These are phyloP conservation scores for Oegoconia quadripuncta DNA, from an alignment of 2,888 invertebrate species.

Conservation along the genomic window DNA sequence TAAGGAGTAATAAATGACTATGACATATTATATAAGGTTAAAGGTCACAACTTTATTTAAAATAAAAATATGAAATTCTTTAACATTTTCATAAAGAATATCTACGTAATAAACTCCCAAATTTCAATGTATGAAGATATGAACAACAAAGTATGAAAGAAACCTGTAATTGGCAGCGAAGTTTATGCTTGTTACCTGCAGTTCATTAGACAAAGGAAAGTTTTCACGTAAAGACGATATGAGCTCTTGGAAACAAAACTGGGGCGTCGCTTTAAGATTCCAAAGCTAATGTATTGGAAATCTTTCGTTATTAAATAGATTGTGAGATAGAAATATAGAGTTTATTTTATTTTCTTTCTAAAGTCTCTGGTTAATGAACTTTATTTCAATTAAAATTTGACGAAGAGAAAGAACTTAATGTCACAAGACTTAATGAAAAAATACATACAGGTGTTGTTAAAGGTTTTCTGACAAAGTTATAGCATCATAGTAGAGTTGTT, in stretches of 20 bases:
- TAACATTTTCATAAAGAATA: background rate
- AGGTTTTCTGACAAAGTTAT: too few species aligned
- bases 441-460: too few species aligned
- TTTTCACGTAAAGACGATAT: constrained; percentile 31
- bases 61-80: background rate
- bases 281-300: constrained; percentile 27
- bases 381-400: too few species aligned
- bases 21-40: too few species aligned
- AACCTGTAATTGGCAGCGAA: constrained; percentile 26
- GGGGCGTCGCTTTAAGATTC: constrained; percentile 26
- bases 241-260: constrained; percentile 33
- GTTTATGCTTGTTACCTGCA: constrained; percentile 35
- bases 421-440: background rate
- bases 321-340: background rate
- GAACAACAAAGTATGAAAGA: constrained; percentile 1
- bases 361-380: too few species aligned
- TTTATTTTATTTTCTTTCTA: background rate
- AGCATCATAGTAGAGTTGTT: too few species aligned
- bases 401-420: too few species aligned
- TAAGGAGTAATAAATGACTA: too few species aligned
- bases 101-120: background rate
- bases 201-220: constrained; percentile 44
- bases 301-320: constrained; percentile 12
- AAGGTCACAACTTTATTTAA: too few species aligned
- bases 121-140: background rate